phyloP scores from a whole-genome alignment of 1,140 invertebrate genomes.

The Doryteuthis pealeii region DNA sequence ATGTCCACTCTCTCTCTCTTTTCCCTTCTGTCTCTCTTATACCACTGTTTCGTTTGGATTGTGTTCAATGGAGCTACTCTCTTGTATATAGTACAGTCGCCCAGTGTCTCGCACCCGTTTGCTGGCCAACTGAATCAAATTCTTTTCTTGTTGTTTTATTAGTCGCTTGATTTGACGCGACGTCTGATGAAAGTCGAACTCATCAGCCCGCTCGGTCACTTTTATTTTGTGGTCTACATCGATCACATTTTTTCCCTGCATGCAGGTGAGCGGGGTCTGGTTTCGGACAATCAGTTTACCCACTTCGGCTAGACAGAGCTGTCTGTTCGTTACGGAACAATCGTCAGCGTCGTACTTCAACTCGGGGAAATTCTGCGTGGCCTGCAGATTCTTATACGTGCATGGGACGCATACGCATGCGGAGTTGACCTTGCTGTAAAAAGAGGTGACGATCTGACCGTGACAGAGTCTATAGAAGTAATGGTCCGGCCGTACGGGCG shows the following conservation, averaged over 20 bases:
- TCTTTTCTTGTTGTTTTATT: slow-evolving; percentile 47
- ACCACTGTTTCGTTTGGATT: slow-evolving; percentile 45
- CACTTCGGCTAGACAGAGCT: slow-evolving; percentile 38
- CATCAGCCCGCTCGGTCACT: slow-evolving; percentile 41
- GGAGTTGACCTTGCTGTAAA: slow-evolving; percentile 50
- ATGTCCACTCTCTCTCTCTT: slow-evolving; percentile 12
- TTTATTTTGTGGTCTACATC: slow-evolving; percentile 51
- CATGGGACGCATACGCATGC: slow-evolving; percentile 52
- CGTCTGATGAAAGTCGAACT: slow-evolving; percentile 44
- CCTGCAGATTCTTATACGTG: slow-evolving; percentile 44
- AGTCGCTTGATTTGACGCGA: slow-evolving; percentile 40
- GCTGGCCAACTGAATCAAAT: slow-evolving; percentile 41
- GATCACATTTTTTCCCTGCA: slow-evolving; percentile 53
- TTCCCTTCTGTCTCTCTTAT: slow-evolving; percentile 20
- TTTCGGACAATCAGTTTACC: slow-evolving; percentile 51
- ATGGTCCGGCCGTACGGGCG: slow-evolving; percentile 25
- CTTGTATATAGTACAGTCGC: slow-evolving; percentile 47
- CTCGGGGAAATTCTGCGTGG: slow-evolving; percentile 37
- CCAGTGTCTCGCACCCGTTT: slow-evolving; percentile 52
- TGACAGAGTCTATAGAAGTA: slow-evolving; percentile 45
- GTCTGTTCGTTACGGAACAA: slow-evolving; percentile 24
- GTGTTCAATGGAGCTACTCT: slow-evolving; percentile 42
- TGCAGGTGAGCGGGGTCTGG: slow-evolving; percentile 39
- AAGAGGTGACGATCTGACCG: slow-evolving; percentile 48
- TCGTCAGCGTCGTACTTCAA: slow-evolving; percentile 32